These are phyloP conservation scores for Tetragnatha montana DNA, from an alignment of 2,888 invertebrate genomes.

Conservation along the genomic window DNA sequence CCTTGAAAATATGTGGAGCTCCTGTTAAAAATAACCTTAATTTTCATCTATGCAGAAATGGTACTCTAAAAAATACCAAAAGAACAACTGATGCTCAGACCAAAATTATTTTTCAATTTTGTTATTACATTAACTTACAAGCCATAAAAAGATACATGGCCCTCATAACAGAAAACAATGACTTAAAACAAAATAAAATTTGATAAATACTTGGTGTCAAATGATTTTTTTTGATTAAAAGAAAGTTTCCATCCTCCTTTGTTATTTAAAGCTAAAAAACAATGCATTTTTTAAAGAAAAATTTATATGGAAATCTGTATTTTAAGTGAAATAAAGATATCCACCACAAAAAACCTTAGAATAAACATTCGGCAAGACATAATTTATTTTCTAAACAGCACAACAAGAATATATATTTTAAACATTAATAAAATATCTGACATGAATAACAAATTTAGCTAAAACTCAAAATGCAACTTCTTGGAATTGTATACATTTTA, in stretches of 20 bases:
- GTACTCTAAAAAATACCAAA: neutral
- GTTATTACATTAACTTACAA: neutral
- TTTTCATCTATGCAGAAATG: neutral
- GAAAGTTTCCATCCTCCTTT: too few species aligned
- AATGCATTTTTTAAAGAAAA: neutral
- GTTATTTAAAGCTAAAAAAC: neutral
- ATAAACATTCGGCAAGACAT: neutral
- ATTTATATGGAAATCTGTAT: neutral
- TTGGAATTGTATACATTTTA: conserved; percentile 30
- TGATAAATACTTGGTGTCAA: too few species aligned
- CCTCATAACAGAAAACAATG: neutral
- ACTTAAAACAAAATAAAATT: too few species aligned
- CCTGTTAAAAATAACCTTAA: neutral
- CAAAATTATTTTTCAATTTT: neutral
- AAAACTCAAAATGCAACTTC: conserved; percentile 26
- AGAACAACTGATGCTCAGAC: too few species aligned
- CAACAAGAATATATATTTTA: conserved; percentile 2
- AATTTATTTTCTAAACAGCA: neutral
- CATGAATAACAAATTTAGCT: conserved; percentile 16
- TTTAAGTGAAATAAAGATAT: neutral
- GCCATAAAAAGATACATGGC: too few species aligned
- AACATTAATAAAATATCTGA: conserved; percentile 13
- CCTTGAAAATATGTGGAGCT: neutral
- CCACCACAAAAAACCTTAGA: neutral
- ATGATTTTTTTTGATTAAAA: too few species aligned